These are phyloP conservation scores for Lasaia peninsularis DNA, from an alignment of 1,140 invertebrate species.

Conservation along the genomic window DNA sequence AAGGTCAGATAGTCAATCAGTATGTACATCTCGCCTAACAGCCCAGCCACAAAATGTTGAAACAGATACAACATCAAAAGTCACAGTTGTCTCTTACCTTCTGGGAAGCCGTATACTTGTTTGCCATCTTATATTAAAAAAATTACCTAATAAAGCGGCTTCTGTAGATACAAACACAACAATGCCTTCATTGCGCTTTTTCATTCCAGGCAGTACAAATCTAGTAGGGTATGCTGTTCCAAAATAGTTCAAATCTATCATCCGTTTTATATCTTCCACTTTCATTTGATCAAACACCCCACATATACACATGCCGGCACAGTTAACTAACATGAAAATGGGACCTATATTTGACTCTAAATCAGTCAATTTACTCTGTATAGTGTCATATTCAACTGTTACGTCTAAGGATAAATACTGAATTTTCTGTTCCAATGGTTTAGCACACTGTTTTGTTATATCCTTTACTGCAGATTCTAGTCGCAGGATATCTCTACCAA, in stretches of 20 bases:
- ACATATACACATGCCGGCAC: constrained; percentile 90
- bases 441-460: constrained; percentile 69
- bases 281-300: constrained; percentile 90
- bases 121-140: constrained; percentile 4
- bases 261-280: constrained; percentile 82
- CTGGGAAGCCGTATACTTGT: too few species aligned
- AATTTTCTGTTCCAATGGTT: constrained; percentile 80
- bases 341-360: constrained; percentile 80
- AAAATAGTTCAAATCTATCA: constrained; percentile 85
- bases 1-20: too few species aligned
- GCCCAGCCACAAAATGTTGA: too few species aligned
- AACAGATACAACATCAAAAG: too few species aligned
- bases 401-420: constrained; percentile 86
- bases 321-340: constrained; percentile 94
- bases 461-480: constrained; percentile 81
- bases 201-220: constrained; percentile 84
- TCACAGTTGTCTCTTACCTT: too few species aligned
- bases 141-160: constrained; percentile 91
- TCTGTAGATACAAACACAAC: constrained; percentile 94
- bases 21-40: too few species aligned
- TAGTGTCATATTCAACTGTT: constrained; percentile 79
- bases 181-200: constrained; percentile 82
- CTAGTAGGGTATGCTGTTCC: constrained; percentile 85
- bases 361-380: constrained; percentile 81
- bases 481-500: constrained; percentile 87